These are phyloP conservation scores for Lordiphosa clarofinis DNA, from an alignment of 1,140 invertebrate species.

Conservation along the genomic window DNA sequence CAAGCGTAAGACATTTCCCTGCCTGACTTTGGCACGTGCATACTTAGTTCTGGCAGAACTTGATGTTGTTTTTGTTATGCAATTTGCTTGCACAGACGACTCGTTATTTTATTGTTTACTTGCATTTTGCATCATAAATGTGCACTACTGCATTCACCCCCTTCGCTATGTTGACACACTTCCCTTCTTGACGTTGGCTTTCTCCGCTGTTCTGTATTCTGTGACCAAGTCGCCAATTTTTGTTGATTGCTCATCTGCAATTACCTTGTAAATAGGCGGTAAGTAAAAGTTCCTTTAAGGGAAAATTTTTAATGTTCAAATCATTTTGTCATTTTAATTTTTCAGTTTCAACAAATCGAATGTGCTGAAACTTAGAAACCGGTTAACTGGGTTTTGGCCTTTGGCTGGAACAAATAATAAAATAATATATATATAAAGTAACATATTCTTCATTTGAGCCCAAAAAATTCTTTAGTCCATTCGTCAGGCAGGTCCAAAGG, in stretches of 20 bases:
- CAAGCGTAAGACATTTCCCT: slow-evolving; percentile 69
- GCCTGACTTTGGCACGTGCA: slow-evolving; percentile 67
- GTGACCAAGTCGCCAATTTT: slow-evolving; percentile 7
- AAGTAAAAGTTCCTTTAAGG: background rate
- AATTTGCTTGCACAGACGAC: slow-evolving; percentile 69
- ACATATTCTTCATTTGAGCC: too few relatives aligned
- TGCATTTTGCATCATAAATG: slow-evolving; percentile 50
- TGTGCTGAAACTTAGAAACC: too few relatives aligned
- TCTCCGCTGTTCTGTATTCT: background rate
- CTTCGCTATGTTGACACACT: background rate
- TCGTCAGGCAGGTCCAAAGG: too few relatives aligned
- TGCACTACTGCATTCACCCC: slow-evolving; percentile 7
- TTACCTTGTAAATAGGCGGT: slow-evolving; percentile 8
- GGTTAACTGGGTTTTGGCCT: too few relatives aligned
- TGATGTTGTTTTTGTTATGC: slow-evolving; percentile 37
- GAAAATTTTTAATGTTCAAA: too few relatives aligned
- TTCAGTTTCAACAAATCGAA: too few relatives aligned
- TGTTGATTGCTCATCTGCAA: slow-evolving; percentile 46
- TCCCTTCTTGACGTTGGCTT: slow-evolving; percentile 1
- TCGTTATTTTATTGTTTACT: slow-evolving; percentile 76
- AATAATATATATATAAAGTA: too few relatives aligned
- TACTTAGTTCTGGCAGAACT: slow-evolving; percentile 12
- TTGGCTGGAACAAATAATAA: too few relatives aligned
- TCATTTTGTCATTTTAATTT: too few relatives aligned
- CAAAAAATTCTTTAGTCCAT: too few relatives aligned